Base-by-base conservation (phyloP, 2,888 invertebrate genomes). In the Megamerina dolium region DNA sequence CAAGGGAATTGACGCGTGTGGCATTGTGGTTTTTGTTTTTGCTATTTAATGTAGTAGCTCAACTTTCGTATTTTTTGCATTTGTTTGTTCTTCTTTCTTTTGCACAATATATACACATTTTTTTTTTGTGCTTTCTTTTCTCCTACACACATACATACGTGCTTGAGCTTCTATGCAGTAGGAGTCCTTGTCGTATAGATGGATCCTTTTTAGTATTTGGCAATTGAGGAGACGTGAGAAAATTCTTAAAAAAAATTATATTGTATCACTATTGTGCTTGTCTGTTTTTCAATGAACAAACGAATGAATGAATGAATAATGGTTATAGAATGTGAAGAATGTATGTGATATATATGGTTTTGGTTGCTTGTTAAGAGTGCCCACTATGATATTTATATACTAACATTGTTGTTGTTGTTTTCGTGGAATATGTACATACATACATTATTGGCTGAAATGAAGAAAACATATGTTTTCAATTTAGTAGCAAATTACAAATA, bases 401-500 rank as follows among this genome's bases (percentile, higher is more conserved):
- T 10, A 27, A 27, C 27, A 27, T 27, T 27, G 27, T n/a, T 23
- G 29, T 32, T 30, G 41, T 45, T 20, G 29, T 30, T 37, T 31
- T 41, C 40, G 32, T 23, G 14, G 39, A 37, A 43, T 48, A 48
- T 36, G 43, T 41, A 45, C 41, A 38, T 8, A 12, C 14, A 37
- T 33, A 37, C 17, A n/a, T n/a, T n/a, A n/a, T n/a, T n/a, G n/a
- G n/a, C n/a, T n/a, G n/a, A n/a, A n/a, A n/a, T n/a, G n/a, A n/a
- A n/a, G n/a, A 6, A 31, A 52, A 45, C 54, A 52, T 54, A 46
- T 51, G 59, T 55, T 58, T 59, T 55, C 60, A 64, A 60, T 64
- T 64, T 61, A 55, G 42, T 42, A 36, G 46, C 50, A 58, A 57
- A 61, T 63, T 55, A 55, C 59, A 60, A 59, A 56, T 59, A 58